phyloP scores from a whole-genome alignment of 2,888 invertebrate species.

The Macrophya annulata region DNA sequence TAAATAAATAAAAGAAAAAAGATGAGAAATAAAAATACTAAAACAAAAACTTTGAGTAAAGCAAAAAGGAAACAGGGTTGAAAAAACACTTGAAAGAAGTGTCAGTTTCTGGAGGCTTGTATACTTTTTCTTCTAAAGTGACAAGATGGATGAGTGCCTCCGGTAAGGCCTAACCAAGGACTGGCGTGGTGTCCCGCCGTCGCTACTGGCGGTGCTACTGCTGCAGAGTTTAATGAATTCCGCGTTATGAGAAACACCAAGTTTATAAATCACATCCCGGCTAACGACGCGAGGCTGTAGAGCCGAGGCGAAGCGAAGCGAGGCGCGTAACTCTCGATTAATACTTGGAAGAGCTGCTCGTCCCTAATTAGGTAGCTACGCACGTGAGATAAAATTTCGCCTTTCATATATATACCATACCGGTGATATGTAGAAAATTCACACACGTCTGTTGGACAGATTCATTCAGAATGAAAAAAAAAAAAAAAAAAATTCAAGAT shows the following conservation, averaged over 20 bases:
- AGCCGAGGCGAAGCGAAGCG: not conserved
- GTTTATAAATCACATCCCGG: constrained; percentile 51
- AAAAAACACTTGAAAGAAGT: constrained; percentile 15
- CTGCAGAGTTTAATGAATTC: constrained; percentile 48
- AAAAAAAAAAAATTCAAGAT: not conserved
- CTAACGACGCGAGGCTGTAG: constrained; percentile 37
- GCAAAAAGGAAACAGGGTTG: not conserved
- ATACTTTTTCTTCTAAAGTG: constrained; percentile 30
- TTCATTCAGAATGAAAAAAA: not conserved
- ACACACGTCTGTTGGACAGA: not conserved
- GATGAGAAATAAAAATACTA: too few relatives aligned
- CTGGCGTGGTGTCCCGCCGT: constrained; percentile 8
- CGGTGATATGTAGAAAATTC: not conserved
- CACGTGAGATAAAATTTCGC: constrained; percentile 31
- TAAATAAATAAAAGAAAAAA: not conserved
- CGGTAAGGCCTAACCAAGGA: not conserved
- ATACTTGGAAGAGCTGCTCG: constrained; percentile 45
- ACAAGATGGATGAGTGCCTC: constrained; percentile 44
- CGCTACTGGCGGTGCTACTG: not conserved
- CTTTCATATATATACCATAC: not conserved
- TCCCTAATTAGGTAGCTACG: constrained; percentile 28
- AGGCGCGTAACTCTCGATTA: constrained; percentile 48
- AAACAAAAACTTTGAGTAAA: not conserved
- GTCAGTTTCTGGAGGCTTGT: constrained; percentile 19
- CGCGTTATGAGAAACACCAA: constrained; percentile 50